Percentiles rank a stretch among this genome's conserved stretches.
These are phyloP conservation scores for Oryctes rhinoceros DNA, from an alignment of 1,140 invertebrate genomes.

Conservation along the genomic window DNA sequence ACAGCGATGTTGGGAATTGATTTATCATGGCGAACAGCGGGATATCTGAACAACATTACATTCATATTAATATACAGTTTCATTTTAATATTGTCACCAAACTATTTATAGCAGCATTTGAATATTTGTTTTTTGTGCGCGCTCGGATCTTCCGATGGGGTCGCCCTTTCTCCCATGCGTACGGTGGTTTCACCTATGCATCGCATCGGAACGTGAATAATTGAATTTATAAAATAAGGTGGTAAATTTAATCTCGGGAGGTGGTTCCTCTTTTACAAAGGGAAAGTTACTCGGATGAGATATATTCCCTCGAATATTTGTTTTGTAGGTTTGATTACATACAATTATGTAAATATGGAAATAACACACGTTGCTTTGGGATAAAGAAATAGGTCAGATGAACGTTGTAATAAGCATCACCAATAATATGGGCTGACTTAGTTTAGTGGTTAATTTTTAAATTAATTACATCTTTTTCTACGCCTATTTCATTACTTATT, in stretches of 20 bases:
- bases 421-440: no score
- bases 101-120: constrained; percentile 56
- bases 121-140: constrained; percentile 56
- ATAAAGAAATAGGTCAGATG: no score
- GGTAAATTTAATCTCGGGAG: constrained; percentile 53
- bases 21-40: constrained; percentile 58
- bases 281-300: constrained; percentile 9
- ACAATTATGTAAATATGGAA: neutral
- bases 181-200: neutral
- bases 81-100: constrained; percentile 62
- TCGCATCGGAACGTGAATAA: constrained; percentile 50
- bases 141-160: constrained; percentile 42
- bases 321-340: constrained; percentile 22
- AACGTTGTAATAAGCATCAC: no score
- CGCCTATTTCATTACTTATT: no score
- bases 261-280: constrained; percentile 22
- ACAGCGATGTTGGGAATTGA: constrained; percentile 60
- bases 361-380: neutral
- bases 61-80: constrained; percentile 60
- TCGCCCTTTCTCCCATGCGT: neutral
- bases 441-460: no score
- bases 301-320: constrained; percentile 34
- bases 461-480: no score
- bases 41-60: constrained; percentile 57
- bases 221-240: constrained; percentile 57